phyloP scores from a whole-genome alignment of 2,113 vertebrate genomes.

The Desmodus rotundus region DNA sequence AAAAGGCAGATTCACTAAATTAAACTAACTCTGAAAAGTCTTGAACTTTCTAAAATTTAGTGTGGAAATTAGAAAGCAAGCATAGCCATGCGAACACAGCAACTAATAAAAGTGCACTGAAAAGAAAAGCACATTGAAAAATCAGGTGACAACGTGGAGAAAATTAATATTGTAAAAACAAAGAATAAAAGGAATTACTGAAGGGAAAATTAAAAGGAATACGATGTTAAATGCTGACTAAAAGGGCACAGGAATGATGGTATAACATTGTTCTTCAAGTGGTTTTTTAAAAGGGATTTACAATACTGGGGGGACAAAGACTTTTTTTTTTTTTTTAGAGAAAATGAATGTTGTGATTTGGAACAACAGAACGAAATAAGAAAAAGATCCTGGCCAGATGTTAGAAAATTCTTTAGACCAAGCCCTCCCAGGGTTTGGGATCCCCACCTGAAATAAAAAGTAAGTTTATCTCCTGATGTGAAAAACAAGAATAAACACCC shows the following conservation, averaged over 20 bases:
- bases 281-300: slow-evolving; percentile 38
- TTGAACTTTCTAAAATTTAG: slow-evolving; percentile 54
- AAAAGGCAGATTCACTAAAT: slow-evolving; percentile 52
- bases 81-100: slow-evolving; percentile 32
- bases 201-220: slow-evolving; percentile 65
- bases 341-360: slow-evolving; percentile 62
- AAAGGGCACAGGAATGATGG: not conserved
- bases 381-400: slow-evolving; percentile 66
- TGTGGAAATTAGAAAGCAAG: slow-evolving; percentile 54
- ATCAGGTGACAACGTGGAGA: slow-evolving; percentile 49
- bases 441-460: slow-evolving; percentile 52
- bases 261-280: slow-evolving; percentile 46
- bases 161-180: slow-evolving; percentile 61
- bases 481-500: slow-evolving; percentile 55
- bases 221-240: slow-evolving; percentile 38
- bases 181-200: slow-evolving; percentile 61
- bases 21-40: slow-evolving; percentile 36
- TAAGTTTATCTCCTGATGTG: slow-evolving; percentile 43
- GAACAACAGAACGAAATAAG: slow-evolving; percentile 67
- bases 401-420: slow-evolving; percentile 57
- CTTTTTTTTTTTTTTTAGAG: not conserved
- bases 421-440: slow-evolving; percentile 54
- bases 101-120: slow-evolving; percentile 47
- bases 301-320: slow-evolving; percentile 51
- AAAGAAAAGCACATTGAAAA: slow-evolving; percentile 52